These are phyloP conservation scores for Morpho deidamia DNA, from an alignment of 2,888 invertebrate species.

Conservation along the genomic window DNA sequence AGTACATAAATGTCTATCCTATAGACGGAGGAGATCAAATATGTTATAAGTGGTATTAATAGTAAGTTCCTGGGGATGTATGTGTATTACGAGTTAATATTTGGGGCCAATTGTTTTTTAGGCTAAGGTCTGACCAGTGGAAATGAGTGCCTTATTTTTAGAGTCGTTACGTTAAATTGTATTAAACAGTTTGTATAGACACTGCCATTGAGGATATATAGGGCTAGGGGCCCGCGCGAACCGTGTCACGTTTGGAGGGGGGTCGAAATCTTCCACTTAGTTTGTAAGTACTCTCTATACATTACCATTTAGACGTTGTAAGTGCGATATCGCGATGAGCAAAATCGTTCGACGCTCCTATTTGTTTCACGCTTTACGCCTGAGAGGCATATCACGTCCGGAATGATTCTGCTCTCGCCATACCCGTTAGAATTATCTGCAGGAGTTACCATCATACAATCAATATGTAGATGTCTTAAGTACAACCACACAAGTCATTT, in stretches of 20 bases:
- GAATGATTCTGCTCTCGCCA: constrained; percentile 47
- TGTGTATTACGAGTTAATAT: constrained; percentile 41
- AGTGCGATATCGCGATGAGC: constrained; percentile 43
- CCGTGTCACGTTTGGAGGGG: constrained; percentile 42
- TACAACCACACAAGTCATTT: constrained; percentile 72
- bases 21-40: constrained; percentile 42
- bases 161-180: constrained; percentile 36
- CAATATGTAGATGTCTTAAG: constrained; percentile 69
- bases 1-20: constrained; percentile 49
- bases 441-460: constrained; percentile 76
- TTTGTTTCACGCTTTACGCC: constrained; percentile 7
- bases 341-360: constrained; percentile 17
- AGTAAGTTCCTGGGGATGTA: constrained; percentile 56
- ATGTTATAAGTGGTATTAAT: constrained; percentile 36
- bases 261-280: constrained; percentile 69
- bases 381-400: constrained; percentile 18
- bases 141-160: constrained; percentile 58
- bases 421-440: constrained; percentile 55
- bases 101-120: constrained; percentile 53
- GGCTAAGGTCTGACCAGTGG: constrained; percentile 39
- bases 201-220: constrained; percentile 50
- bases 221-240: constrained; percentile 35
- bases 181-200: constrained; percentile 40
- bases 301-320: constrained; percentile 74
- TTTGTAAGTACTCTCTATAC: constrained; percentile 66